Conservation (phyloP, 2,113 vertebrate genomes). For the Oostethus manadensis region DNA sequence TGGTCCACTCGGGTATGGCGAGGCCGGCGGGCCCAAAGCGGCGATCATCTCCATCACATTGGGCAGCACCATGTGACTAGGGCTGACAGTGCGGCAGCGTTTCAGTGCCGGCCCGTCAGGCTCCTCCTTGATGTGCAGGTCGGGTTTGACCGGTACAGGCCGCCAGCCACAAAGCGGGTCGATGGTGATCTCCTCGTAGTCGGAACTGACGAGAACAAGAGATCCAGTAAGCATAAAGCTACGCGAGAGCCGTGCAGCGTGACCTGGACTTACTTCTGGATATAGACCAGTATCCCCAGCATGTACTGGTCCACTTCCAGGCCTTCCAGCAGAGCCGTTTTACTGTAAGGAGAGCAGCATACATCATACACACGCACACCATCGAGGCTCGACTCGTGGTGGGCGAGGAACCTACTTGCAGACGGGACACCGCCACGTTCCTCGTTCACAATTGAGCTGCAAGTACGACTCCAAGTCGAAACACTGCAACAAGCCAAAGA, state of each 20-base stretch:
- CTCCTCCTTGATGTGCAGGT: constrained; percentile 87
- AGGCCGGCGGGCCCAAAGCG: constrained; percentile 77
- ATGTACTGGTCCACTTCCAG: constrained; percentile 96
- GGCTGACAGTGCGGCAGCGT: constrained; percentile 87
- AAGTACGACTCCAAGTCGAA: constrained; percentile 85
- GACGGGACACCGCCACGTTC: constrained; percentile 79
- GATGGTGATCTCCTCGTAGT: constrained; percentile 93
- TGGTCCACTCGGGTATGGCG: constrained; percentile 67
- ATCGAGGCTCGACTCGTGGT: not conserved
- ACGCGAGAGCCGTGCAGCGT: not conserved
- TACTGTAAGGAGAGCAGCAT: constrained; percentile 67
- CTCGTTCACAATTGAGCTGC: constrained; percentile 76
- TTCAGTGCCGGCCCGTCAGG: constrained; percentile 82
- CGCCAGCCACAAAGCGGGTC: constrained; percentile 93
- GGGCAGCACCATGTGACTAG: constrained; percentile 87
- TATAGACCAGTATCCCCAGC: constrained; percentile 89
- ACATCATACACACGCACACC: not conserved
- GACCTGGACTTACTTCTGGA: constrained; percentile 79
- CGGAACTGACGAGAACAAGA: constrained; percentile 70
- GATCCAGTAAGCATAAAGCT: not conserved
- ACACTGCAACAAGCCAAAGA: constrained; percentile 63
- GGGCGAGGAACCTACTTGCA: constrained; percentile 64
- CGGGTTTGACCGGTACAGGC: constrained; percentile 86
- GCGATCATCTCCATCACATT: constrained; percentile 95
- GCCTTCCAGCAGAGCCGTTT: constrained; percentile 87